Conservation (phyloP, 2,113 vertebrate species). For the Uria aalge region DNA sequence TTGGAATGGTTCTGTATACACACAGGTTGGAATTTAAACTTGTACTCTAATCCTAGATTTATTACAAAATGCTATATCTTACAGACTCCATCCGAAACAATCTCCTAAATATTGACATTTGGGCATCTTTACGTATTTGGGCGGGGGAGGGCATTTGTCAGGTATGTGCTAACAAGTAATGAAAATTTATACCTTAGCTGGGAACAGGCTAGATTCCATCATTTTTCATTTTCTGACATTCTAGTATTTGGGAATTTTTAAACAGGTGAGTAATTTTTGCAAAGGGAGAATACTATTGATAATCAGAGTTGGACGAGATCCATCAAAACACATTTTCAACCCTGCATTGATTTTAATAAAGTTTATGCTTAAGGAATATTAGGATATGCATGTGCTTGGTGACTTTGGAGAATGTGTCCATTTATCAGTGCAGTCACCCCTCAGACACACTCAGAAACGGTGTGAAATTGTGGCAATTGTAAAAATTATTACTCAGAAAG, state of each 20-base stretch:
- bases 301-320: not conserved
- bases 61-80: not conserved
- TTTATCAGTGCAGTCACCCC: not conserved
- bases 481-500: not conserved
- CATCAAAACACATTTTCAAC: not conserved
- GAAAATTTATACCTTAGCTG: not conserved
- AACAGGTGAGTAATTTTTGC: not conserved
- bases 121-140: not conserved
- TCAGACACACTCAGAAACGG: not conserved
- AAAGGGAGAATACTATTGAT: not conserved
- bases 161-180: not conserved
- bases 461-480: not conserved
- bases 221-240: not conserved
- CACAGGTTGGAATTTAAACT: not conserved
- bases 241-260: not conserved
- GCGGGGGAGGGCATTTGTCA: not conserved
- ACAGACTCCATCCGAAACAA: not conserved
- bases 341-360: not conserved
- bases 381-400: not conserved
- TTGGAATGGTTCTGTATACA: not conserved
- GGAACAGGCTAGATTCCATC: not conserved
- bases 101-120: not conserved
- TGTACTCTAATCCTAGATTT: not conserved
- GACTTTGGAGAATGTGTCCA: not conserved
- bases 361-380: not conserved